A percentile compares a stretch with the other conserved stretches of the same genome.
Conservation (phyloP, 2,888 invertebrate genomes). For the Diarsia brunnea region DNA sequence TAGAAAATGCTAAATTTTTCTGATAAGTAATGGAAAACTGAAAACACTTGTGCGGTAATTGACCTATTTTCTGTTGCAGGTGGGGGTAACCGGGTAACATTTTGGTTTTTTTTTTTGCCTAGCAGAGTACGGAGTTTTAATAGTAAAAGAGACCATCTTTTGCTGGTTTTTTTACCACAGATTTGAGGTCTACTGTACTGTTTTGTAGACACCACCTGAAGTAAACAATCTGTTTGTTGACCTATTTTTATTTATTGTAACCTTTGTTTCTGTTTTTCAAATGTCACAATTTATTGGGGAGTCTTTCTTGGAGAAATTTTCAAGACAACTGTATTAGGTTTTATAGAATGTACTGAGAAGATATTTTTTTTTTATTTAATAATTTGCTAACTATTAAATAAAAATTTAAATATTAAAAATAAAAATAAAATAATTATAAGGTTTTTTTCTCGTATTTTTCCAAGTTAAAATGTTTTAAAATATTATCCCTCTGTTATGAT, state of each 20-base stretch:
- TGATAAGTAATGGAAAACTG: not conserved
- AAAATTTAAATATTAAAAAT: no score
- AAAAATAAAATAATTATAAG: not conserved
- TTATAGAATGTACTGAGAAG: no score
- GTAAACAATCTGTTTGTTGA: constrained; percentile 11
- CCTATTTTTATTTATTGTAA: not conserved
- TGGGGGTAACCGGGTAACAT: not conserved
- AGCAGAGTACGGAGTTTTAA: not conserved
- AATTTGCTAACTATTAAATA: no score
- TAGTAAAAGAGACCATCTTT: no score
- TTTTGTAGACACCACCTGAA: not conserved
- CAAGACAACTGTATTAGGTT: no score
- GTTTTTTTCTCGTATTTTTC: not conserved
- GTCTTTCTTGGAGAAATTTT: not conserved
- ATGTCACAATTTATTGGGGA: no score
- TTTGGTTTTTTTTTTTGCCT: not conserved
- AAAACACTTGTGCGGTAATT: not conserved
- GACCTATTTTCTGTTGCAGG: not conserved
- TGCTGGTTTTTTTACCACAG: not conserved
- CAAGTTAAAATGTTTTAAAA: not conserved
- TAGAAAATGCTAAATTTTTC: constrained; percentile 1
- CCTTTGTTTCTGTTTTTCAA: not conserved
- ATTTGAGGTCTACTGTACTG: not conserved
- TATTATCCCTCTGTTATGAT: not conserved
- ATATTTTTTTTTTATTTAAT: no score